Evolutionary conservation across 2,797 vertebrate species (phyloP).

Genomic region (Petrocephalus schoutedeni): DNA sequence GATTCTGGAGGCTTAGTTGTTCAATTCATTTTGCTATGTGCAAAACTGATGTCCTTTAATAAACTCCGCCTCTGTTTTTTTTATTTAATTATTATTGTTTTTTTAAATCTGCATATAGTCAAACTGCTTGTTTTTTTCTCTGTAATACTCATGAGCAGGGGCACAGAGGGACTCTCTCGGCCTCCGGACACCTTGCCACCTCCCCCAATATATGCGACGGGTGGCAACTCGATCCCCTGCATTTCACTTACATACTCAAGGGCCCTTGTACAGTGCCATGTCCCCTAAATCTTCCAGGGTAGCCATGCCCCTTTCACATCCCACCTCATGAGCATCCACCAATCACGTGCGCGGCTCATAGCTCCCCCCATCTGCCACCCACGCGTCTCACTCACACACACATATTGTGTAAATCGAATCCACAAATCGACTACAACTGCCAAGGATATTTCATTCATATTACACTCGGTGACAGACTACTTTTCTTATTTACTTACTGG

Average conservation of each 20-base stretch:
- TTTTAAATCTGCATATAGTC: neutral
- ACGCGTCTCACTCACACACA: neutral
- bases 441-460: slow-evolving; percentile 7
- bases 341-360: too few species aligned
- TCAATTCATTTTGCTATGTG: neutral
- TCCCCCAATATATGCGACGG: neutral
- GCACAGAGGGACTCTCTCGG: neutral
- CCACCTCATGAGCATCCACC: neutral
- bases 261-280: neutral
- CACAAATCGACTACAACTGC: neutral
- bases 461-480: neutral
- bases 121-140: neutral
- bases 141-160: neutral
- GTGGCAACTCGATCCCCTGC: neutral
- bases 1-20: neutral
- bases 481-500: neutral
- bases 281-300: neutral
- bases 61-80: neutral
- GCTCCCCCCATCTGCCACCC: neutral
- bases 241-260: neutral
- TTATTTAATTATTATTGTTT: neutral
- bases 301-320: neutral
- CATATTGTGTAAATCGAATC: neutral
- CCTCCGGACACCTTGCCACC: neutral
- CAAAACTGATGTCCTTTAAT: neutral